A percentile compares a stretch with the other conserved stretches of the same genome.
Evolutionary conservation across 2,113 vertebrate species (phyloP).

Genomic region (Ibidorhyncha struthersii): DNA sequence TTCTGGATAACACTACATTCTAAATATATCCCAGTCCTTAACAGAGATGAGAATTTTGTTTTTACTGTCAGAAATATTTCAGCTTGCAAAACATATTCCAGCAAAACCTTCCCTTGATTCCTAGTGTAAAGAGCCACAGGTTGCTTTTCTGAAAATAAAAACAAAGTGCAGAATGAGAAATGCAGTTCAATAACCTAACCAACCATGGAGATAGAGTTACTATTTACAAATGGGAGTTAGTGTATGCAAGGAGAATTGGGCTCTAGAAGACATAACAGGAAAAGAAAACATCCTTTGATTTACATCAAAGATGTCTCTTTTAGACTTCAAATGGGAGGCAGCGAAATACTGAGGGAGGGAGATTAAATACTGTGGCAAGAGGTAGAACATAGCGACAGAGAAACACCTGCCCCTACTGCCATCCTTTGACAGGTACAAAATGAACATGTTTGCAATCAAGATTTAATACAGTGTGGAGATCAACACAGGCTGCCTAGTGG

Average conservation of each 20-base stretch:
- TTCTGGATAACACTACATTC: conserved; percentile 19
- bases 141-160: conserved; percentile 7
- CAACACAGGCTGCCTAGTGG: not conserved
- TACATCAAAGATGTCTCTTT: not conserved
- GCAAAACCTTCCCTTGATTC: not conserved
- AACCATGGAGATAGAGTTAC: not conserved
- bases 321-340: not conserved
- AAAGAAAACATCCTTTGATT: conserved; percentile 36
- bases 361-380: not conserved
- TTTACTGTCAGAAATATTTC: not conserved
- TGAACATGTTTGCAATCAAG: not conserved
- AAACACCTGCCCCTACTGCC: not conserved
- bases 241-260: not conserved
- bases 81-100: not conserved
- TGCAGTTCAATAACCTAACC: not conserved
- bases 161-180: not conserved
- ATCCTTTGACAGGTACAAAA: not conserved
- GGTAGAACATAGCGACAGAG: not conserved
- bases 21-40: conserved; percentile 30
- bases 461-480: not conserved
- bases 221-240: not conserved
- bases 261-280: conserved; percentile 41
- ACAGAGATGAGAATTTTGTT: not conserved
- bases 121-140: not conserved
- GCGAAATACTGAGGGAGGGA: not conserved